Base-by-base conservation (phyloP, 2,113 vertebrate genomes). In the Phoenicopterus ruber region DNA sequence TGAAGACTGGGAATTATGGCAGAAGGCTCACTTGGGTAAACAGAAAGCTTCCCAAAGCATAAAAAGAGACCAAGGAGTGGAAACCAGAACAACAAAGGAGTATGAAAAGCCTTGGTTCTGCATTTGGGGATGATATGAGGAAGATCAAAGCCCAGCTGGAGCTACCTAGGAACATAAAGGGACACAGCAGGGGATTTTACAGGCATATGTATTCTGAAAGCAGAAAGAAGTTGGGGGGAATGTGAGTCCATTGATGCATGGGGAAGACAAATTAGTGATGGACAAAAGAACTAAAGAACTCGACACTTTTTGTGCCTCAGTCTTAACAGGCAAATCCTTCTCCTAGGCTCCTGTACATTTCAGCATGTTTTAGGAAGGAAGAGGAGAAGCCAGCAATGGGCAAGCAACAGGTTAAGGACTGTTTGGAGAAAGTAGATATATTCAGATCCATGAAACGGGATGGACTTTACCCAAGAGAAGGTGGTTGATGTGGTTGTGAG, bases 401-500 rank as follows among this genome's bases (percentile, higher is more conserved):
- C 32, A 77, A 84, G 61, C 13, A 70, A 63, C 25, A 77, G 22
- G 5, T 42, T 73, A 59, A 67, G 42, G 15, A 9, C 22, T 89
- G 16, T 59, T 32, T 83, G 62, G 25, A 93, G 32, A 46, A 67
- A 36, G 40, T 3, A 22, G 2, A 26, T 67, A 4, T 6, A 21
- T 14, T 88, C 31, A 32, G 10, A 52, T 77, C 54, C 20, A 7
- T 84, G 40, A 66, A 70, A 66, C 5, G 40, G 24, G 49, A 25
- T 71, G 34, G 22, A 32, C 44, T 84, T 90, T 70, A 78, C 9
- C 7, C 32, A 58, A 44, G 54, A 82, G 13, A 57, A 40, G 9
- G 69, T 73, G 24, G 12, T 24, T 1, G 6, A 38, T 82, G 49
- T 0, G 0, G 13, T 42, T 70, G 10, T 58, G 34, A 74, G 36